These are phyloP conservation scores for Triops cancriformis DNA, from an alignment of 1,140 invertebrate species.

Conservation along the genomic window DNA sequence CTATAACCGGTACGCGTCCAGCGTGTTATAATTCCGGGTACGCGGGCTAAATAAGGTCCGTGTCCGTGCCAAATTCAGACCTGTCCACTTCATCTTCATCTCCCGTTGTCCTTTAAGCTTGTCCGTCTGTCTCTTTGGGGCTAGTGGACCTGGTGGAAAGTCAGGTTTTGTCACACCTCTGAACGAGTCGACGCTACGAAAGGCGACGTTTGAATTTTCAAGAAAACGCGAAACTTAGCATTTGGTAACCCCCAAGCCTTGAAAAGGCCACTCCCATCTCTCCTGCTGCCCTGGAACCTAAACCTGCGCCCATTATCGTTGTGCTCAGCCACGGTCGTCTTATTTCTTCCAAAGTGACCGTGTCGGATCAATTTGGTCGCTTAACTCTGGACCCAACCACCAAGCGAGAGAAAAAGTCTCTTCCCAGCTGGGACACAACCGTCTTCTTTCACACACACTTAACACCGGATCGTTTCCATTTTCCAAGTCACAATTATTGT, in stretches of 20 bases:
- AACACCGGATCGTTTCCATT: too few species aligned
- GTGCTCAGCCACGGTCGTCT: too few species aligned
- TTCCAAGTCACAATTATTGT: conserved; percentile 1
- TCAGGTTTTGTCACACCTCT: background rate
- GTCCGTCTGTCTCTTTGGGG: background rate
- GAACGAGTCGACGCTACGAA: too few species aligned
- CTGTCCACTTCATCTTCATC: conserved; percentile 10
- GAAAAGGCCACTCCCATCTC: too few species aligned
- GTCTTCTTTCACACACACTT: too few species aligned
- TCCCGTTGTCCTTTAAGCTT: background rate
- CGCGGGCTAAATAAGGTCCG: background rate
- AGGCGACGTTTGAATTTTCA: too few species aligned
- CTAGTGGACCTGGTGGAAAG: background rate
- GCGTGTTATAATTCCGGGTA: background rate
- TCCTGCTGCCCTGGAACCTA: too few species aligned
- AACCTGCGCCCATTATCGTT: too few species aligned
- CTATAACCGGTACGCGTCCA: too few species aligned
- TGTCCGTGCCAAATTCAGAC: background rate
- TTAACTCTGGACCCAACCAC: background rate
- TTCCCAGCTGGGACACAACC: too few species aligned
- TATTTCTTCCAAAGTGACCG: background rate
- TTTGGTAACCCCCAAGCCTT: too few species aligned
- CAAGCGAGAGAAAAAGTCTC: background rate
- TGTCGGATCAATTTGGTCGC: background rate
- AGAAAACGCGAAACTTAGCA: too few species aligned